phyloP scores from a whole-genome alignment of 2,888 invertebrate genomes.

The Limenitis camilla region DNA sequence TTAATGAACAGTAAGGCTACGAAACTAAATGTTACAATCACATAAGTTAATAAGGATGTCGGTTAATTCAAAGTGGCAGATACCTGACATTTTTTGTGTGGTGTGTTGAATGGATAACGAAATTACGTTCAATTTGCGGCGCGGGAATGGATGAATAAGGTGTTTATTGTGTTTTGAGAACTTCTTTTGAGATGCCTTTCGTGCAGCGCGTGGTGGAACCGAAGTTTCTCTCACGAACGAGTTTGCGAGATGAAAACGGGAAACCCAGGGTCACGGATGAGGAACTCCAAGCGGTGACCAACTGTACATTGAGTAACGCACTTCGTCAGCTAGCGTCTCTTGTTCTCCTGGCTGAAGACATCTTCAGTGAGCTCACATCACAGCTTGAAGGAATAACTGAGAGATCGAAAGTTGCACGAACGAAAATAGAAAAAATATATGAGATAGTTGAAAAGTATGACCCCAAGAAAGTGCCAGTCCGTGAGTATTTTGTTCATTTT shows the following conservation, averaged over 20 bases:
- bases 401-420: conserved; percentile 81
- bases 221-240: conserved; percentile 82
- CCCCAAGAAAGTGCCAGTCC: conserved; percentile 93
- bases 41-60: conserved; percentile 49
- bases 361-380: conserved; percentile 86
- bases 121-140: conserved; percentile 65
- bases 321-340: conserved; percentile 89
- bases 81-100: conserved; percentile 74
- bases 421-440: conserved; percentile 81
- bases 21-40: conserved; percentile 30
- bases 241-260: conserved; percentile 76
- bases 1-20: conserved; percentile 27
- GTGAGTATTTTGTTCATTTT: conserved; percentile 78
- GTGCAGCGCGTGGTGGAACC: conserved; percentile 89
- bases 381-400: conserved; percentile 84
- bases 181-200: conserved; percentile 84
- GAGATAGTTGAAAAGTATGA: conserved; percentile 83
- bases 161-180: conserved; percentile 43
- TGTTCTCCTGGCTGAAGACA: conserved; percentile 87
- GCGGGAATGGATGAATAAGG: conserved; percentile 64
- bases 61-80: conserved; percentile 74
- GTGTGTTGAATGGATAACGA: conserved; percentile 69
- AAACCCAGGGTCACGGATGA: conserved; percentile 77
- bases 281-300: conserved; percentile 90
- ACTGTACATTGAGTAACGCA: conserved; percentile 89